phyloP scores from a whole-genome alignment of 2,113 vertebrate species.

The Nyctereutes procyonoides region DNA sequence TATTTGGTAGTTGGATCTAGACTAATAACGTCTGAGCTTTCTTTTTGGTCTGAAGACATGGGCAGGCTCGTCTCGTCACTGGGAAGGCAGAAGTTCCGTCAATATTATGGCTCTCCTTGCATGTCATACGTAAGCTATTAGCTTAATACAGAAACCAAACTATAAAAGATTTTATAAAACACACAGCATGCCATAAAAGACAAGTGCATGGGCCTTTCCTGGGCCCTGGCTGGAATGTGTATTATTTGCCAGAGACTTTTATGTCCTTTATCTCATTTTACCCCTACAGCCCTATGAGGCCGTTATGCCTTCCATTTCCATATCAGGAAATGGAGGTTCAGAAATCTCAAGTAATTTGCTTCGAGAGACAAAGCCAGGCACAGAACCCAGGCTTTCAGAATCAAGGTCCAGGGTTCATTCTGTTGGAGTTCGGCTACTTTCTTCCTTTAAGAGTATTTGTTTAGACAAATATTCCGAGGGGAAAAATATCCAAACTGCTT shows the following conservation, averaged over 20 bases:
- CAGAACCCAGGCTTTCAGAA: background rate
- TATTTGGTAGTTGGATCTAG: background rate
- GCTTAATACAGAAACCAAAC: background rate
- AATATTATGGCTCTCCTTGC: background rate
- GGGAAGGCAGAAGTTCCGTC: background rate
- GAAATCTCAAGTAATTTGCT: background rate
- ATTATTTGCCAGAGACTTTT: background rate
- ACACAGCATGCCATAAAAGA: background rate
- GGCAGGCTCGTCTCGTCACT: background rate
- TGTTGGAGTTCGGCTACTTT: background rate
- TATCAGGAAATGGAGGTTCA: background rate
- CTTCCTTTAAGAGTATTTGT: conserved; percentile 28
- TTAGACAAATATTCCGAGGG: conserved; percentile 35
- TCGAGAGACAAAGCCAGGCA: background rate
- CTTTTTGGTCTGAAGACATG: background rate
- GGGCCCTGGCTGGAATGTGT: background rate
- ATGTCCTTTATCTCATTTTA: background rate
- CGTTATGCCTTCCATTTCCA: background rate
- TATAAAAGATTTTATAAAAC: background rate
- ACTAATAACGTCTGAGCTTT: background rate
- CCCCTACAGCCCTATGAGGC: background rate
- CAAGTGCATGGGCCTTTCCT: background rate
- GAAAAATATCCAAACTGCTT: background rate
- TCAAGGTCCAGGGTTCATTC: background rate
- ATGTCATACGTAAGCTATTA: background rate